These are phyloP conservation scores for Prietella phreatophila DNA, from an alignment of 2,113 vertebrate genomes.

Conservation along the genomic window DNA sequence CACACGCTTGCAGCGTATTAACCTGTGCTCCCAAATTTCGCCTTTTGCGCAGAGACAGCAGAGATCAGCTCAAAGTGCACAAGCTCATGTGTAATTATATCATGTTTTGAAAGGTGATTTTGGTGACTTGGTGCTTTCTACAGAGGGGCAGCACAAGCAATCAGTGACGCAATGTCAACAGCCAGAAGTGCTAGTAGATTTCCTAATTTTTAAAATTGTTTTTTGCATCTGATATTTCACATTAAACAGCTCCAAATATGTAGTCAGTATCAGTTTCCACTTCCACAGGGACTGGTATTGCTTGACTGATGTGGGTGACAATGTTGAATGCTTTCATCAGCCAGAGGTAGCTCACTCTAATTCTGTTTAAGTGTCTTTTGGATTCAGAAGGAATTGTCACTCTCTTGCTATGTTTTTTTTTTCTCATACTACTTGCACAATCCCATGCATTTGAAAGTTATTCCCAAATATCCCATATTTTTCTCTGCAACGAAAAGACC, in stretches of 20 bases:
- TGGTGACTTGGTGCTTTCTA: conserved; percentile 58
- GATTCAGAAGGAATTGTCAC: conserved; percentile 68
- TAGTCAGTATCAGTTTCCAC: conserved; percentile 60
- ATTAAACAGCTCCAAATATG: conserved; percentile 66
- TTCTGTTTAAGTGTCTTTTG: conserved; percentile 67
- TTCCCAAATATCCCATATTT: background rate
- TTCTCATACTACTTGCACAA: conserved; percentile 7
- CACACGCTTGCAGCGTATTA: background rate
- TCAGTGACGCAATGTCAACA: conserved; percentile 70
- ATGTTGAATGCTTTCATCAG: conserved; percentile 68
- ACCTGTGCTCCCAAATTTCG: conserved; percentile 3
- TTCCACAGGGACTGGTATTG: conserved; percentile 68
- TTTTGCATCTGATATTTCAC: conserved; percentile 64
- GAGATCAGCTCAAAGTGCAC: conserved; percentile 37
- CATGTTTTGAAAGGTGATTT: conserved; percentile 68
- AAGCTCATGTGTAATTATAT: conserved; percentile 70
- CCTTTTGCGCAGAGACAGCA: conserved; percentile 26
- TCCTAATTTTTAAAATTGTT: background rate
- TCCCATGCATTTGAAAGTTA: conserved; percentile 15
- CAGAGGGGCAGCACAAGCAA: conserved; percentile 63
- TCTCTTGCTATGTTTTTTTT: conserved; percentile 59
- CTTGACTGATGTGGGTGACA: conserved; percentile 74
- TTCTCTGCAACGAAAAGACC: conserved; percentile 23
- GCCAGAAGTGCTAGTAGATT: conserved; percentile 52
- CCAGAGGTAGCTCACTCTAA: conserved; percentile 69